These are phyloP conservation scores for Chorisops tibialis DNA, from an alignment of 2,888 invertebrate species.

Conservation along the genomic window DNA sequence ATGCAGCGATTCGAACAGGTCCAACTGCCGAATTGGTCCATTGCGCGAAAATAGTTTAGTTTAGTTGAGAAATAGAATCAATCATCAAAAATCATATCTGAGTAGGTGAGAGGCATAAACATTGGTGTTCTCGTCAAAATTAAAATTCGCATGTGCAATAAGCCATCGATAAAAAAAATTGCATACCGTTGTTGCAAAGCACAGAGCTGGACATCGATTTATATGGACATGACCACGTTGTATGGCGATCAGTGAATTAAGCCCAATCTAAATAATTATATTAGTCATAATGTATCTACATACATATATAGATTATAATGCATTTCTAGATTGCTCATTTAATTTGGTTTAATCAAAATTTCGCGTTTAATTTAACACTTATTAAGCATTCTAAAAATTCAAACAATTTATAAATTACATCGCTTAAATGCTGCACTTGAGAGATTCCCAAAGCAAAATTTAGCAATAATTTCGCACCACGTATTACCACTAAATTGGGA, in stretches of 20 bases:
- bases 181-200: slow-evolving; percentile 60
- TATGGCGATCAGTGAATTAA: slow-evolving; percentile 69
- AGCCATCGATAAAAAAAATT: not conserved
- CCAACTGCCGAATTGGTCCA: too few species aligned
- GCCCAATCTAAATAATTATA: too few species aligned
- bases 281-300: too few species aligned
- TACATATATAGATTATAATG: too few species aligned
- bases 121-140: too few species aligned
- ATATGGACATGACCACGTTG: slow-evolving; percentile 79
- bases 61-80: too few species aligned
- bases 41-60: too few species aligned
- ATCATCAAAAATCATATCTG: too few species aligned
- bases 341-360: slow-evolving; percentile 2
- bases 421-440: slow-evolving; percentile 62
- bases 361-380: too few species aligned
- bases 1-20: too few species aligned
- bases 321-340: not conserved
- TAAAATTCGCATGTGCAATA: not conserved
- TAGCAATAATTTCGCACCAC: slow-evolving; percentile 71
- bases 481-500: slow-evolving; percentile 83
- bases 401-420: slow-evolving; percentile 51
- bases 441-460: slow-evolving; percentile 81
- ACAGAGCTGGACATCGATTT: slow-evolving; percentile 70
- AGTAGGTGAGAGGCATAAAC: too few species aligned
- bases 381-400: too few species aligned